Evolutionary conservation across 2,888 invertebrate species (phyloP), one percentile per base, ranked within the genome.

Genomic region (Cerceris ruficornis): DNA sequence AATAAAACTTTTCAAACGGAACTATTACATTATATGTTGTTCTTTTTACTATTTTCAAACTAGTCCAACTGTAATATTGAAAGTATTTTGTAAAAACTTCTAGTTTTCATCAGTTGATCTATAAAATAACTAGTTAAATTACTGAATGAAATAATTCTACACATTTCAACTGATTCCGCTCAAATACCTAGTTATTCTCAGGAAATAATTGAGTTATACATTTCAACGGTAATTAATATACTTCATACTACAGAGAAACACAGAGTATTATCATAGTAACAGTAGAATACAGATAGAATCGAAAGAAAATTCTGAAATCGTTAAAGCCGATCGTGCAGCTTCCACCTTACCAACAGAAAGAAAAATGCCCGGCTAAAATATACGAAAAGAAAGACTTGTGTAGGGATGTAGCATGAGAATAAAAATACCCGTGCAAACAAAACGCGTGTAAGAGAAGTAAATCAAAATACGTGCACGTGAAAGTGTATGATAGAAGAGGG

Each of bases 371-470:
- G 59, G 50, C 43, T 62, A 59, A 41, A 65, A 52, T 39, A 54
- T 7, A 15, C 7, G 43, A 17, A 61, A 41, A 59, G 54, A 69
- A 9, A 72, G 61, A 71, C 28, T 2, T 28, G 28, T 28, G 28
- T 28, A 43, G 58, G 58, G 43, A 59, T 76, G 78, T 28, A 28
- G 28, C 28, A 28, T 28, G 28, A 28, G 28, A 28, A 28, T 28
- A 28, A 28, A 43, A 72, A 39, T 73, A 77, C 1, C 73, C 76
- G 78, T 81, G 81, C 77, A 81, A 57, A 42, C 28, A 69, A 62
- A 72, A 46, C 46, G 52, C 57, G 62, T 79, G 50, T 60, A 54
- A 41, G 28, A 67, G 59, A 76, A 55, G 28, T 39, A 60, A 71
- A 73, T 54, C 62, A 71, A 65, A 28, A 43, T 15, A 13, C 73